These are phyloP conservation scores for Meandrusa payeni DNA, from an alignment of 2,888 invertebrate genomes.

Conservation along the genomic window DNA sequence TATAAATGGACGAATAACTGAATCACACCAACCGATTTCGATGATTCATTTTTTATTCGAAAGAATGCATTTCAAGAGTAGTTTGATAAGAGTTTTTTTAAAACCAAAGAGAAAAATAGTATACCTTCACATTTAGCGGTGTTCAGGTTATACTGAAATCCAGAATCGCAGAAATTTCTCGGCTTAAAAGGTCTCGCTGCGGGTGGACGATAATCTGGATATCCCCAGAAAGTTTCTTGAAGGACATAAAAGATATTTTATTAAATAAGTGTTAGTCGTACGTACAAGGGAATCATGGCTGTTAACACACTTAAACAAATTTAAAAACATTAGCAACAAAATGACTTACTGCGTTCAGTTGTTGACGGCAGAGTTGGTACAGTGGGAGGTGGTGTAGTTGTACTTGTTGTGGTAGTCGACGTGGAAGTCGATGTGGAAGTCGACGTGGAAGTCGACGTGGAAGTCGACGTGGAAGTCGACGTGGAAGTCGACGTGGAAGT, in stretches of 20 bases:
- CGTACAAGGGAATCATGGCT: no score
- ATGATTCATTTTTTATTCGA: no score
- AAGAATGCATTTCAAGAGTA: no score
- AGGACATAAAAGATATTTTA: no score
- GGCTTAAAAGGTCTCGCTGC: conserved; percentile 51
- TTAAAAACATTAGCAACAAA: no score
- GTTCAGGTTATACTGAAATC: conserved; percentile 75
- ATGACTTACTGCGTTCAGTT: conserved; percentile 36
- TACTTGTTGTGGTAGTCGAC: conserved; percentile 42
- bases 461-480: conserved; percentile 34
- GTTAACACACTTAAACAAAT: no score
- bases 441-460: conserved; percentile 40
- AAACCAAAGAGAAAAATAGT: neutral
- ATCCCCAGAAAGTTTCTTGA: conserved; percentile 49
- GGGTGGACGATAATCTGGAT: conserved; percentile 43
- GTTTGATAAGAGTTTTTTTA: no score
- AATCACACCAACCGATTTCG: no score
- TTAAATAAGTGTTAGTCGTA: no score
- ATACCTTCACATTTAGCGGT: conserved; percentile 82
- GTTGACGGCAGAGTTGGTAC: conserved; percentile 23
- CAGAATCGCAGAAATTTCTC: conserved; percentile 77
- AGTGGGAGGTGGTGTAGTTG: conserved; percentile 21
- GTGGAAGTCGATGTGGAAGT: conserved; percentile 43
- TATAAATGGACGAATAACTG: no score
- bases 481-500: conserved; percentile 24